Base-by-base conservation (phyloP, 2,797 vertebrate species). In the Furcifer pardalis region DNA sequence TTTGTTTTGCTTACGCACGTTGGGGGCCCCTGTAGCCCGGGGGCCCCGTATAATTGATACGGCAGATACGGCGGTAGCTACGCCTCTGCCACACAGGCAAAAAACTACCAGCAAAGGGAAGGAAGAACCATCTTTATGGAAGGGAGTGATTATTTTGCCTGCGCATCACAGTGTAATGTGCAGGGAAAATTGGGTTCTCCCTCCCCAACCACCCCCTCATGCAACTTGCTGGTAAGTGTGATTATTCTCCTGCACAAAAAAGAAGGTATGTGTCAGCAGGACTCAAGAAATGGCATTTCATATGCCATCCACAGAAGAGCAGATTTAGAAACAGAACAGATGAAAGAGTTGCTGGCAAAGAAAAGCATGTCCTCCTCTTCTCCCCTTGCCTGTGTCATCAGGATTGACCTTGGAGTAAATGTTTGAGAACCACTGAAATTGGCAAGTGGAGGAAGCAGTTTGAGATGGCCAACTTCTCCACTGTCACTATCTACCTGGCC, bases 81-180 rank as follows among this genome's bases (percentile, higher is more conserved):
- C n/a, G n/a, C n/a, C n/a, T n/a, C n/a, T n/a, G n/a, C 32, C 7
- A 73, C 13, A 35, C 23, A 42, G 62, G n/a, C 13, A 75, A n/a
- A 75, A 79, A 59, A 27, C 69, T 56, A 59, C 46, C 46, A 60
- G 46, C 30, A 81, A 85, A 75, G 1, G 8, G n/a, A 15, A 60
- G 49, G 23, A 74, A 49, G 30, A 77, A 4, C 52, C 23, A 79
- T 72, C 42, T 63, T 32, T 5, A 23, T 52, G 63, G n/a, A 71
- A 71, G 65, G 7, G 25, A 23, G 19, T 77, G 65, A 59, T 71
- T 35, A 37, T 85, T 42, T 81, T 42, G 19, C 49, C 78, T 81
- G 72, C 49, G 37, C 49, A 60, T 76, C 37, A 68, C 60, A 85
- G 52, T 74, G 46, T 44, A 74, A 80, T 81, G 42, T 76, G 32